Percentiles rank a stretch among this genome's conserved stretches.
Conservation (phyloP, 2,888 invertebrate genomes). For the Hermaeophaga mercurialis region DNA sequence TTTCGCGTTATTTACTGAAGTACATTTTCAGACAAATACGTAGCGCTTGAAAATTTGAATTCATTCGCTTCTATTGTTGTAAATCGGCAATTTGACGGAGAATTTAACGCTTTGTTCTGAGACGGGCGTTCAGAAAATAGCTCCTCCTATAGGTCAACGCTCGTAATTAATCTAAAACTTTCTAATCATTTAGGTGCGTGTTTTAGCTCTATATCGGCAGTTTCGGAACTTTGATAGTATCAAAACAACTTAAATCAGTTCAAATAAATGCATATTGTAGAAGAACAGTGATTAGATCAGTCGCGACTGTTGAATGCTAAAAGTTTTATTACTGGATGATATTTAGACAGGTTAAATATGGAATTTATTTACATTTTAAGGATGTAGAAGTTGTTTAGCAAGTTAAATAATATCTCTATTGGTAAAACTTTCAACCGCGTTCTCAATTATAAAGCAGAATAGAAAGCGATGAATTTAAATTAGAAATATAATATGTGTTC, state of each 20-base stretch:
- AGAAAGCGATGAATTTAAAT: no score
- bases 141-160: conserved; percentile 4
- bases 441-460: no score
- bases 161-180: conserved; percentile 15
- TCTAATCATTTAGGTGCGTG: conserved; percentile 13
- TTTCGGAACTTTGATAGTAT: background rate
- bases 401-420: no score
- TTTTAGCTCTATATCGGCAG: conserved; percentile 9
- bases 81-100: conserved; percentile 3
- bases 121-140: background rate
- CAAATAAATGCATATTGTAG: conserved; percentile 3
- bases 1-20: no score
- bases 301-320: background rate
- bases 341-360: no score
- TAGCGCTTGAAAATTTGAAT: background rate
- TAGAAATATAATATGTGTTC: no score
- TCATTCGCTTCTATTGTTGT: background rate
- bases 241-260: background rate
- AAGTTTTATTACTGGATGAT: no score
- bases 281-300: background rate
- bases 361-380: no score
- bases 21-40: no score
- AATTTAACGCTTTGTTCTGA: conserved; percentile 17
- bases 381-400: no score
- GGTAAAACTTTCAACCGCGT: no score